Conservation (phyloP, 2,888 invertebrate species). For the Cecidostiba fungosa region DNA sequence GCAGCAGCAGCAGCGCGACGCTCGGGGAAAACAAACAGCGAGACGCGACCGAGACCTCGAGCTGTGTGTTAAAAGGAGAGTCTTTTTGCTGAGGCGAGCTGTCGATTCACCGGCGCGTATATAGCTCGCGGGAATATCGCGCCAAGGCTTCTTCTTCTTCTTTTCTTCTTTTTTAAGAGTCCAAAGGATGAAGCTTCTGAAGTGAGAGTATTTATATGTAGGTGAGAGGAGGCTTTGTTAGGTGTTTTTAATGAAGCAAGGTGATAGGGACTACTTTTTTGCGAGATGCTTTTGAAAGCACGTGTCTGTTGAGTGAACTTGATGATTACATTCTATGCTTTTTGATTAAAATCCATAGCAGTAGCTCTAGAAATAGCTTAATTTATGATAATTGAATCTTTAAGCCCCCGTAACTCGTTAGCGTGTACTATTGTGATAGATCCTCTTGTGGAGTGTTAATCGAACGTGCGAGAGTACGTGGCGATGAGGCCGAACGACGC, state of each 20-base stretch:
- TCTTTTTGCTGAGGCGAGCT: constrained; percentile 44
- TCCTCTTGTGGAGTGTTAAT: constrained; percentile 14
- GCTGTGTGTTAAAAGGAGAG: neutral
- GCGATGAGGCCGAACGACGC: constrained; percentile 18
- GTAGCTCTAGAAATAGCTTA: neutral
- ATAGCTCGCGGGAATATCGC: constrained; percentile 44
- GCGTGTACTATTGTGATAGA: constrained; percentile 18
- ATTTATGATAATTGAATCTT: constrained; percentile 44
- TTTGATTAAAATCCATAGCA: neutral
- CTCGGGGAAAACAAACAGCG: constrained; percentile 45
- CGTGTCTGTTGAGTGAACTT: neutral
- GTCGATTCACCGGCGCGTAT: constrained; percentile 50
- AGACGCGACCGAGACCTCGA: constrained; percentile 7
- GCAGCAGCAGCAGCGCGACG: neutral
- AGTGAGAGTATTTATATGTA: neutral
- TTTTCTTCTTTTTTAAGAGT: neutral
- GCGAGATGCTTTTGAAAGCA: neutral
- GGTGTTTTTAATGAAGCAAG: constrained; percentile 59
- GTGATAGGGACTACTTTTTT: neutral
- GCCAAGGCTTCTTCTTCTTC: neutral
- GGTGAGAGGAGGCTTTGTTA: constrained; percentile 23
- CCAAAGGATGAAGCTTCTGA: neutral
- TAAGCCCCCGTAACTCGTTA: constrained; percentile 10
- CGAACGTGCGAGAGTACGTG: constrained; percentile 32
- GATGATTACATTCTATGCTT: neutral